phyloP scores from a whole-genome alignment of 2,888 invertebrate species.

The Drosophila algonquin region DNA sequence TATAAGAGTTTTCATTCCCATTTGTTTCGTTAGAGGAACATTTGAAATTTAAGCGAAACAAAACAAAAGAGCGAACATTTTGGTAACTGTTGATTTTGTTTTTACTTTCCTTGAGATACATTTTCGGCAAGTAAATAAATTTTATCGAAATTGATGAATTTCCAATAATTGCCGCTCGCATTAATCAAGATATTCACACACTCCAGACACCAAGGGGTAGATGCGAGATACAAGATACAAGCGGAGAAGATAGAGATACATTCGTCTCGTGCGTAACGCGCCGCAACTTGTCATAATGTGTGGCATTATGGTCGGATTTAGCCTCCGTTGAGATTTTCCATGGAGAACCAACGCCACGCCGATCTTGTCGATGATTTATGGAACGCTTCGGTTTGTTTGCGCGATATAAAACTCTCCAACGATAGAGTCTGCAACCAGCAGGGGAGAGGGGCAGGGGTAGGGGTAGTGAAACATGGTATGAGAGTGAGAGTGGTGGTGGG shows the following conservation, averaged over 20 bases:
- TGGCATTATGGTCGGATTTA: constrained; percentile 52
- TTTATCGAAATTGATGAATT: constrained; percentile 25
- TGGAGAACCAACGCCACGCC: constrained; percentile 1
- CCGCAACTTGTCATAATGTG: constrained; percentile 65
- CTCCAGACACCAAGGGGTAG: constrained; percentile 6
- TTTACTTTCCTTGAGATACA: constrained; percentile 48
- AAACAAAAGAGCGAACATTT: constrained; percentile 53
- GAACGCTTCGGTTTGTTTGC: constrained; percentile 30
- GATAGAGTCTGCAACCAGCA: constrained; percentile 31
- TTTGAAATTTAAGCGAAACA: constrained; percentile 54
- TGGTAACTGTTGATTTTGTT: constrained; percentile 67
- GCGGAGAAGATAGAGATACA: constrained; percentile 32
- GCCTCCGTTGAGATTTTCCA: no score
- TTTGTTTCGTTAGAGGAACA: constrained; percentile 18
- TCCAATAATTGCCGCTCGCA: constrained; percentile 49
- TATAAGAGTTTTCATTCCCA: constrained; percentile 70
- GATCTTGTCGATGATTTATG: constrained; percentile 67
- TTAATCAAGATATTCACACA: constrained; percentile 68
- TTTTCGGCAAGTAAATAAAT: constrained; percentile 29
- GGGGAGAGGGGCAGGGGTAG: not conserved
- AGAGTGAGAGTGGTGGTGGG: not conserved
- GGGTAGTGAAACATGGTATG: not conserved
- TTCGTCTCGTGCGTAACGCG: constrained; percentile 52
- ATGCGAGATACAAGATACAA: constrained; percentile 33
- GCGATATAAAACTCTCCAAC: constrained; percentile 41